phyloP scores from a whole-genome alignment of 2,113 vertebrate species.

The Alectura lathami region DNA sequence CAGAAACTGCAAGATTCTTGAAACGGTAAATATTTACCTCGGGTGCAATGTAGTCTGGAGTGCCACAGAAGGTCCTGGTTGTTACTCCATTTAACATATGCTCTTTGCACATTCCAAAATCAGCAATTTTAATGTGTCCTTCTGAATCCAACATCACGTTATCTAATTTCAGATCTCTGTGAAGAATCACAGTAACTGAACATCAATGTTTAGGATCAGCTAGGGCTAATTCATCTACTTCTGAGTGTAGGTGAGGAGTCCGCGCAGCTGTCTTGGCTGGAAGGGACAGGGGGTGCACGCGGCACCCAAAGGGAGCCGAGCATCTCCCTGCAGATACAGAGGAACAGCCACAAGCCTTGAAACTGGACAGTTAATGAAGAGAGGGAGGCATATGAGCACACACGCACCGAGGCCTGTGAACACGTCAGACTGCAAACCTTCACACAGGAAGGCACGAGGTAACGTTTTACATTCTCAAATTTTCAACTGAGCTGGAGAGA shows the following conservation, averaged over 20 bases:
- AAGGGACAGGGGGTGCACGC: not conserved
- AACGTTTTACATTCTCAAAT: accelerated
- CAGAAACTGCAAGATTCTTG: not conserved
- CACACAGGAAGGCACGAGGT: not conserved
- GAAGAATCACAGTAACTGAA: conserved; percentile 26
- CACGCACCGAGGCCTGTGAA: not conserved
- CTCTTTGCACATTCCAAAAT: conserved; percentile 99
- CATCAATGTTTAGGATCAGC: not conserved
- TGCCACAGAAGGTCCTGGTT: conserved; percentile 97
- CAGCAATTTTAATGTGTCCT: conserved; percentile 97
- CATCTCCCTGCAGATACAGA: accelerated
- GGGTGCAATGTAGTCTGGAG: conserved; percentile 97
- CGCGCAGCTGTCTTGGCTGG: accelerated
- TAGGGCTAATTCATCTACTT: not conserved
- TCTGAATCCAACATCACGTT: conserved; percentile 97
- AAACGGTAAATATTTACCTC: conserved; percentile 80
- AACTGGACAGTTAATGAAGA: not conserved
- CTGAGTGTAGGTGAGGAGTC: not conserved
- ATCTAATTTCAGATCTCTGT: conserved; percentile 94
- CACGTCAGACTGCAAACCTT: accelerated
- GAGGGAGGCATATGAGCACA: not conserved
- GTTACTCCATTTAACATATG: conserved; percentile 88
- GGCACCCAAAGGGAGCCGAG: no score
- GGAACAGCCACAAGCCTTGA: not conserved
- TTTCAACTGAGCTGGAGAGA: not conserved